Evolutionary conservation across 2,113 vertebrate genomes (phyloP), one percentile per base, ranked within the genome.

Genomic region (Melanocharis versteri): DNA sequence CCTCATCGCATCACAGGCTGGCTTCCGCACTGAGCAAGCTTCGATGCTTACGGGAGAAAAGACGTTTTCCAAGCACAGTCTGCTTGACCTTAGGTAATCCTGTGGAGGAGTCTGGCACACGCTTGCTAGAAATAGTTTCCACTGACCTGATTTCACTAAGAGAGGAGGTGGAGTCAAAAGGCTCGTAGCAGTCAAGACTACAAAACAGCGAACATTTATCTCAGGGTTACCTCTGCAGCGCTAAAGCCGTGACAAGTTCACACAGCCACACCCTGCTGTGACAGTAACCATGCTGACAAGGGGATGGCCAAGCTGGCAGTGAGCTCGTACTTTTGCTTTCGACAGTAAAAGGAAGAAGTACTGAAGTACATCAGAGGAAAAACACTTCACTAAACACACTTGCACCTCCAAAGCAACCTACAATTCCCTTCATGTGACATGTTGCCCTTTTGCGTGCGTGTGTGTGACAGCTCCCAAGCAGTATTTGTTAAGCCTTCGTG

Each of bases 61-160:
- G 53, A 33, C 17, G 0, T 88, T 84, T 45, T 33, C 60, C 51
- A 22, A 75, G 44, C 77, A 54, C 42, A 87, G 69, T 7, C 87
- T 60, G 89, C 51, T 71, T 91, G 91, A 95, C 95, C 94, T 89
- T 37, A 71, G 93, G 89, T 95, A 95, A 97, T 97, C 91, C 87
- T 5, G 0, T 1, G 7, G 73, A 94, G 77, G 64, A 95, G 89
- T 48, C 95, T 95, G 94, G 95, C 96, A 91, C 77, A 89, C 2
- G 4, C 83, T 64, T 6, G 8, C 94, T 28, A 76, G 83, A 96
- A 97, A 96, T 95, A 97, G 93, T 96, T 96, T 95, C 95, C 95
- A 96, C 91, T 96, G 96, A 95, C 96, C 96, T 83, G 87, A 95
- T 96, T 97, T 97, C 89, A 60, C 77, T 95, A 66, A 51, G 57